Conservation (phyloP, 2,888 invertebrate genomes). For the Lasiommata megera region DNA sequence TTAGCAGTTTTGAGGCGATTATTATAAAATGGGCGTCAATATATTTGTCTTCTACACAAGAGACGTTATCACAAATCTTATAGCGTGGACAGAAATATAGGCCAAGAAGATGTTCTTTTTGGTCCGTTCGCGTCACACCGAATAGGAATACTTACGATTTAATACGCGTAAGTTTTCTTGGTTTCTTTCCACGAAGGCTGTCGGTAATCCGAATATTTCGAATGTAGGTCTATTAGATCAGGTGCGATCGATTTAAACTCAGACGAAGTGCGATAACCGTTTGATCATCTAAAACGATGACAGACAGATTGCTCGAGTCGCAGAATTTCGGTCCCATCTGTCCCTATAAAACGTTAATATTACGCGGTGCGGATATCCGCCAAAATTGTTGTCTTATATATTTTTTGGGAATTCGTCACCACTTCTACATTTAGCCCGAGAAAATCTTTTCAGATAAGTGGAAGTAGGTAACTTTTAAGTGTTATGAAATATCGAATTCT, state of each 20-base stretch:
- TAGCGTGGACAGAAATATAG: too few relatives aligned
- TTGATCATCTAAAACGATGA: constrained; percentile 62
- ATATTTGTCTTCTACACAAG: too few relatives aligned
- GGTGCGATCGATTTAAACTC: constrained; percentile 40
- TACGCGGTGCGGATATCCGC: constrained; percentile 51
- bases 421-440: not conserved
- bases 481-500: too few relatives aligned
- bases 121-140: too few relatives aligned
- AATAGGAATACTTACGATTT: too few relatives aligned
- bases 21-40: too few relatives aligned
- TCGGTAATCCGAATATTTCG: constrained; percentile 39
- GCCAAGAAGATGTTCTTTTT: too few relatives aligned
- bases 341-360: constrained; percentile 57
- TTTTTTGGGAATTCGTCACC: not conserved
- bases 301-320: constrained; percentile 57
- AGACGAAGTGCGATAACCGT: constrained; percentile 55
- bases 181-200: constrained; percentile 29
- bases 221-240: constrained; percentile 37
- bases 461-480: too few relatives aligned
- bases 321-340: constrained; percentile 54
- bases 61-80: too few relatives aligned
- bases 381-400: constrained; percentile 14
- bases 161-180: not conserved
- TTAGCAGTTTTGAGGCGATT: too few relatives aligned
- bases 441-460: too few relatives aligned